Evolutionary conservation across 2,888 invertebrate species (phyloP), one percentile per base, ranked within the genome.

Genomic region (Drosophila rubida): DNA sequence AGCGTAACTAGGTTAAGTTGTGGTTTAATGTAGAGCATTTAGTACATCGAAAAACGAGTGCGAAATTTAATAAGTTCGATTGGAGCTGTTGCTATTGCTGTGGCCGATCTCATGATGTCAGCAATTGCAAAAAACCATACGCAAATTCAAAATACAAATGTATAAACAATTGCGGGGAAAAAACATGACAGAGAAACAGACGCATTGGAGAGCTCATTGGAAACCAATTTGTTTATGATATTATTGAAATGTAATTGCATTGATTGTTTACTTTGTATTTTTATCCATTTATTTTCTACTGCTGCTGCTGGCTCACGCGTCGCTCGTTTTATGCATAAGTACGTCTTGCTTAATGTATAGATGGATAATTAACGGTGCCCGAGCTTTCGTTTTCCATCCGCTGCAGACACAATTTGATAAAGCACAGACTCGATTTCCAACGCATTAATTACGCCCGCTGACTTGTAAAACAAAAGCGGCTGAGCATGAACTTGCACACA

Each of bases 321-420:
- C 25, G 25, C 25, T 69, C 44, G 37, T 16, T 50, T 30, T 46
- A 49, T 58, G 44, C 53, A 53, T 60, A 72, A 66, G 64, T 71
- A 71, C 67, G 78, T 75, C 42, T 39, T 42, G 55, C 22, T 64
- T 76, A 54, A 84, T 32, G 4, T 32, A n/a, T 32, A 32, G 11
- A 5, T 78, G 67, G 76, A 67, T 82, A 83, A 74, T 80, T 70
- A 80, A 76, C 77, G 68, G 74, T 69, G 69, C 57, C 61, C 69
- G 50, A 76, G 82, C 82, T 82, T 86, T 82, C 82, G 74, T 59
- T 82, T 82, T 85, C 78, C 60, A 71, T 67, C 49, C 49, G 30
- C 63, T 51, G 60, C 61, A 53, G n/a, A 46, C 39, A 35, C 60
- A 57, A 54, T 41, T 53, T 55, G 60, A 70, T 58, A 75, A 57